Conservation (phyloP, 2,888 invertebrate genomes). For the Mythimna albipuncta region DNA sequence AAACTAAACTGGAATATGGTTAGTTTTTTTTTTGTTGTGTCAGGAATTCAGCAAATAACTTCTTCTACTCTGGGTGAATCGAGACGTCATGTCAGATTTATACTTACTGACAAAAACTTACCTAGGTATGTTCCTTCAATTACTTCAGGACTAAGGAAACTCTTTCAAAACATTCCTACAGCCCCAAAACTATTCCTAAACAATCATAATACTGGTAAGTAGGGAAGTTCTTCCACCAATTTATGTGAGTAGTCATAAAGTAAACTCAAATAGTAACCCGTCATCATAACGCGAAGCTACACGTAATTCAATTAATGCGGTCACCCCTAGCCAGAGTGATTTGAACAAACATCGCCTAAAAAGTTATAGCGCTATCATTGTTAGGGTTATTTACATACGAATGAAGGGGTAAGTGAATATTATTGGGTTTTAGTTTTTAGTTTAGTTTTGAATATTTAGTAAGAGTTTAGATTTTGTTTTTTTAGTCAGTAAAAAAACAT, state of each 20-base stretch:
- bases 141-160: too few species aligned
- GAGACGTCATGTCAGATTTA: too few species aligned
- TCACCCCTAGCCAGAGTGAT: slow-evolving; percentile 70
- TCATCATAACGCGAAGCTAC: slow-evolving; percentile 69
- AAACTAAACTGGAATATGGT: background rate
- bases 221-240: slow-evolving; percentile 50
- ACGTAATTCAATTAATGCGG: slow-evolving; percentile 85
- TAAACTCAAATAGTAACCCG: slow-evolving; percentile 59
- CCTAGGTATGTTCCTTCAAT: too few species aligned
- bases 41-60: too few species aligned
- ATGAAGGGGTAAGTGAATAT: slow-evolving; percentile 47
- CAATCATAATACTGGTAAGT: slow-evolving; percentile 15
- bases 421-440: slow-evolving; percentile 26
- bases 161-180: too few species aligned
- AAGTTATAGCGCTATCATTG: slow-evolving; percentile 79
- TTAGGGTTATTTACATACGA: slow-evolving; percentile 77
- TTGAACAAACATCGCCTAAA: slow-evolving; percentile 78
- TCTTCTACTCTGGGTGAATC: too few species aligned
- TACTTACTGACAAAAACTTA: too few species aligned
- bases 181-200: slow-evolving; percentile 2
- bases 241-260: slow-evolving; percentile 62
- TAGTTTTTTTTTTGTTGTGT: too few species aligned
- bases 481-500: too few species aligned
- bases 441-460: background rate
- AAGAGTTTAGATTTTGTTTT: too few species aligned